These are phyloP conservation scores for Taenioides sp. DNA, from an alignment of 2,797 vertebrate genomes.

Conservation along the genomic window DNA sequence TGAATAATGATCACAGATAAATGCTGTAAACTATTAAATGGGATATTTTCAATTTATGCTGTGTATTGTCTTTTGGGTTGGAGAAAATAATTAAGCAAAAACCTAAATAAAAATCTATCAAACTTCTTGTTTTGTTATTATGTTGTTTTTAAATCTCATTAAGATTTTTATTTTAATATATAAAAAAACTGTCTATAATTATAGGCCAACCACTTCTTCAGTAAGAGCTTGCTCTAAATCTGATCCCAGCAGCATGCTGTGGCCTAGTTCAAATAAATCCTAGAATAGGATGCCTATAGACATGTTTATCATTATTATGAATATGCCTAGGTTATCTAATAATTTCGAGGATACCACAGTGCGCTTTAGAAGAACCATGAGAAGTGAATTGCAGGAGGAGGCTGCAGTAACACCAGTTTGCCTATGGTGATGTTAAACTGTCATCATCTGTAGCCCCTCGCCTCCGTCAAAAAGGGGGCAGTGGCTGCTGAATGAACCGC, in stretches of 20 bases:
- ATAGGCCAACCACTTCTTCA: too few relatives aligned
- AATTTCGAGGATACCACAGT: not conserved
- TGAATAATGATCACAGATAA: conserved; percentile 80
- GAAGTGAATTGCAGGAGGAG: not conserved
- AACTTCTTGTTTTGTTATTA: conserved; percentile 34
- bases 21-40: conserved; percentile 93
- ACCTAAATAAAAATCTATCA: conserved; percentile 81
- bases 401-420: not conserved
- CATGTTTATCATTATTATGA: too few relatives aligned
- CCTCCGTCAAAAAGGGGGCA: conserved; percentile 35
- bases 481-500: conserved; percentile 55
- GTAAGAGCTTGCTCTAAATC: too few relatives aligned
- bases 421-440: not conserved
- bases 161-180: too few relatives aligned
- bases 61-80: conserved; percentile 98
- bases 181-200: too few relatives aligned
- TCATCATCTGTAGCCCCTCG: conserved; percentile 10
- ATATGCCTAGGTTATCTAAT: not conserved
- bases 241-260: too few relatives aligned
- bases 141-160: not conserved
- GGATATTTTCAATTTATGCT: conserved; percentile 98
- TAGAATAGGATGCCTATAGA: too few relatives aligned
- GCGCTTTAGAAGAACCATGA: not conserved
- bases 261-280: too few relatives aligned
- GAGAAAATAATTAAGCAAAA: conserved; percentile 95